These are phyloP conservation scores for Cydia fagiglandana DNA, from an alignment of 1,140 invertebrate genomes.

Conservation along the genomic window DNA sequence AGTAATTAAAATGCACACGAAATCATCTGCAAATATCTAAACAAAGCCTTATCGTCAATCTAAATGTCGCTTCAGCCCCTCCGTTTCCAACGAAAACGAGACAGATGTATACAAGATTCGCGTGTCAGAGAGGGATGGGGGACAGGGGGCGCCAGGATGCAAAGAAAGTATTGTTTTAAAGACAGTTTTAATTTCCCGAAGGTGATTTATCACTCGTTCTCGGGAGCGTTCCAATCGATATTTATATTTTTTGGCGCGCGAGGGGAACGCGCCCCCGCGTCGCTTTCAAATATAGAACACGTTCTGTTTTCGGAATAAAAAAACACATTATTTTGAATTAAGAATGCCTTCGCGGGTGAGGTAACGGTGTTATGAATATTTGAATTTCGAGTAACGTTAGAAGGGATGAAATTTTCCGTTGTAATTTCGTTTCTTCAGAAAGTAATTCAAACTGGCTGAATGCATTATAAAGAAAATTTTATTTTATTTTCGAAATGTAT, in stretches of 20 bases:
- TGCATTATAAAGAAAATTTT: background rate
- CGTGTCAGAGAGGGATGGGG: conserved; percentile 38
- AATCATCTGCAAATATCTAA: conserved; percentile 45
- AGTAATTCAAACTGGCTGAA: conserved; percentile 24
- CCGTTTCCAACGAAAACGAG: conserved; percentile 41
- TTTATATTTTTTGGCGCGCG: conserved; percentile 53
- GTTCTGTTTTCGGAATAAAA: conserved; percentile 52
- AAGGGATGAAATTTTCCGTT: conserved; percentile 27
- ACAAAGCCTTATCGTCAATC: conserved; percentile 41
- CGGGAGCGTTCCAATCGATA: conserved; percentile 62
- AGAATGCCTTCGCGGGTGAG: conserved; percentile 75
- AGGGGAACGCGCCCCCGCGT: conserved; percentile 64
- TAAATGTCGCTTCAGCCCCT: conserved; percentile 42
- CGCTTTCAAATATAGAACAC: conserved; percentile 72
- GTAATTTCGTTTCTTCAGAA: conserved; percentile 26
- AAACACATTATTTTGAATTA: conserved; percentile 63
- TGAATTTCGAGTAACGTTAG: conserved; percentile 53
- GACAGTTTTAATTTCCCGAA: conserved; percentile 78
- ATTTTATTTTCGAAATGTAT: background rate
- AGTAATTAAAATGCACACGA: conserved; percentile 40
- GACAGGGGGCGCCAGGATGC: conserved; percentile 49
- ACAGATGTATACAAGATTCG: conserved; percentile 37
- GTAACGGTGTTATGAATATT: conserved; percentile 55
- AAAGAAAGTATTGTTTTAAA: conserved; percentile 77
- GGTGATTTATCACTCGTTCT: conserved; percentile 72